phyloP scores from a whole-genome alignment of 2,797 vertebrate genomes.

The Pteronotus mesoamericanus region DNA sequence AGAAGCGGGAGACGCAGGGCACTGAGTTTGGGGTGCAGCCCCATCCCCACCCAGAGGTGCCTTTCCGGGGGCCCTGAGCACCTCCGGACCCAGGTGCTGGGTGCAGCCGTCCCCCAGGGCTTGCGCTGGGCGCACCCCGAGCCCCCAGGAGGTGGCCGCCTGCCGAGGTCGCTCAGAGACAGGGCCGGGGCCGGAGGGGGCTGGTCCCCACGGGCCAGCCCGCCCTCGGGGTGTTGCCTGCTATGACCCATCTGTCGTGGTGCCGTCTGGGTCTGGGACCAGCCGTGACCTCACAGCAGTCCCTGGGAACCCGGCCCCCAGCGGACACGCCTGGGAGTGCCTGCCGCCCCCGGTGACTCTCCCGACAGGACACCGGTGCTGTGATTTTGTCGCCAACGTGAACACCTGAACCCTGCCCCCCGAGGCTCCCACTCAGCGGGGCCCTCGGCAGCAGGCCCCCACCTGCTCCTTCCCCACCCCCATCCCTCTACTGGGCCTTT shows the following conservation, averaged over 20 bases:
- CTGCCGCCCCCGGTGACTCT: too few relatives aligned
- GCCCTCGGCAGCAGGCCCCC: not conserved
- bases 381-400: not conserved
- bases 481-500: too few relatives aligned
- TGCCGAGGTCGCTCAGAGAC: not conserved
- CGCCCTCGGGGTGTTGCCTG: rapidly evolving
- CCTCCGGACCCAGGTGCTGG: not conserved
- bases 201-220: not conserved
- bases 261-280: not conserved
- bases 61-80: not conserved
- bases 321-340: not conserved
- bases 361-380: not conserved
- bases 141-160: not conserved
- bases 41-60: not conserved
- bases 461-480: too few relatives aligned
- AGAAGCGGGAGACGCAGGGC: not conserved
- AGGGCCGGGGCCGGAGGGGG: not conserved
- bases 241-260: rapidly evolving
- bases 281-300: too few relatives aligned
- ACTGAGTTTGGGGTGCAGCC: not conserved
- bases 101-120: not conserved
- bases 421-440: rapidly evolving
- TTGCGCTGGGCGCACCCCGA: too few relatives aligned
- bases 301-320: not conserved
- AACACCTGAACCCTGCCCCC: not conserved